phyloP scores from a whole-genome alignment of 2,797 vertebrate genomes.

The Schizothorax lantsangensis region DNA sequence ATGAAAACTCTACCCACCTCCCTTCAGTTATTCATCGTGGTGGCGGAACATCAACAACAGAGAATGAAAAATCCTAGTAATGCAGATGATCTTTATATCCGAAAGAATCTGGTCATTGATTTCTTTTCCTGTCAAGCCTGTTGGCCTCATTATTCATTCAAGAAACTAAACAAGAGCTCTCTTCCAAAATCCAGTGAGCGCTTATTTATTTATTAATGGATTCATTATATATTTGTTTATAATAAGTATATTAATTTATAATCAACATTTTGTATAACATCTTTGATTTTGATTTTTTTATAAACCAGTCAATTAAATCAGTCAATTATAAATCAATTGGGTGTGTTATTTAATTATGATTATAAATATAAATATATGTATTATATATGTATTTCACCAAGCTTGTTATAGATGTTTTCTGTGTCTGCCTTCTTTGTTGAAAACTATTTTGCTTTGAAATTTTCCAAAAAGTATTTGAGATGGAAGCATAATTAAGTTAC shows the following conservation, averaged over 20 bases:
- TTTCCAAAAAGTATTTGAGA: not conserved
- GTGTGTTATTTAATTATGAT: not conserved
- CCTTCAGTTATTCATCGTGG: slow-evolving; percentile 56
- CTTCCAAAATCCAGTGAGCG: not conserved
- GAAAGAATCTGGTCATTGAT: slow-evolving; percentile 32
- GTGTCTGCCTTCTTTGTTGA: not conserved
- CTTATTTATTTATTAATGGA: not conserved
- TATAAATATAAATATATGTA: not conserved
- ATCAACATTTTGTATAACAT: not conserved
- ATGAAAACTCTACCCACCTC: slow-evolving; percentile 40
- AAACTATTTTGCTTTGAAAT: not conserved
- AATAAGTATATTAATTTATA: not conserved
- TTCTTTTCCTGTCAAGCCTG: slow-evolving; percentile 37
- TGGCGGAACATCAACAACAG: slow-evolving; percentile 46
- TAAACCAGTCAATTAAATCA: not conserved
- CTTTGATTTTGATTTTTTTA: not conserved
- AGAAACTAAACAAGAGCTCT: slow-evolving; percentile 43
- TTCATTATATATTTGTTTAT: not conserved
- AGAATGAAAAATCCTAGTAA: slow-evolving; percentile 38
- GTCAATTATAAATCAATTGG: not conserved
- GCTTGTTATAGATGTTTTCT: not conserved
- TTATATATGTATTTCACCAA: not conserved
- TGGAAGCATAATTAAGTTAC: not conserved
- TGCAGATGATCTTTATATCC: slow-evolving; percentile 50
- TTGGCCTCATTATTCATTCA: slow-evolving; percentile 40